Conservation (phyloP, 2,113 vertebrate genomes). For the Menidia beryllina region DNA sequence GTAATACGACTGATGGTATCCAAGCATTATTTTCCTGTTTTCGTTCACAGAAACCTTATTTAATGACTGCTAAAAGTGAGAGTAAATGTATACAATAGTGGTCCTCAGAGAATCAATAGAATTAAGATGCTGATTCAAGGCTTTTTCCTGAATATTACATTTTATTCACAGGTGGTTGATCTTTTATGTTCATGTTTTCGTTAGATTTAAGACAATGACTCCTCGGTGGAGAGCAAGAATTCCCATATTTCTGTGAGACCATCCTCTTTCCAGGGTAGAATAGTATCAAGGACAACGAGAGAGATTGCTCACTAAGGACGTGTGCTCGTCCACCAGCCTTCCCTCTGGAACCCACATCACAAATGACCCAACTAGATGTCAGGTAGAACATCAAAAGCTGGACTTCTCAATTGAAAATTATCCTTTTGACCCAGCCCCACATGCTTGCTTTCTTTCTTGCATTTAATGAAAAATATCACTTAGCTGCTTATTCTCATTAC, state of each 20-base stretch:
- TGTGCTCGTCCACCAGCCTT: not conserved
- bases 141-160: too few species aligned
- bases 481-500: not conserved
- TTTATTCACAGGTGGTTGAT: too few species aligned
- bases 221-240: too few species aligned
- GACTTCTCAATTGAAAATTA: not conserved
- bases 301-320: not conserved
- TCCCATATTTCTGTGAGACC: not conserved
- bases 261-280: not conserved
- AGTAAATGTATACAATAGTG: too few species aligned
- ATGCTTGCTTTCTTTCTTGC: not conserved
- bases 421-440: not conserved
- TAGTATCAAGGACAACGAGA: not conserved
- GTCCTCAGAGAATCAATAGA: too few species aligned
- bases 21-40: too few species aligned
- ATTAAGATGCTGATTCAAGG: too few species aligned
- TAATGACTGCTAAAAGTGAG: too few species aligned
- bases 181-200: too few species aligned
- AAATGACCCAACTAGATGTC: slow-evolving; percentile 6
- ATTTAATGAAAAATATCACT: not conserved
- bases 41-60: too few species aligned
- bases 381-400: not conserved
- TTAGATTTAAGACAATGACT: too few species aligned
- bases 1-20: too few species aligned
- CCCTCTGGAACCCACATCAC: not conserved